Conservation (phyloP, 2,113 vertebrate species). For the Peromyscus polionotus region DNA sequence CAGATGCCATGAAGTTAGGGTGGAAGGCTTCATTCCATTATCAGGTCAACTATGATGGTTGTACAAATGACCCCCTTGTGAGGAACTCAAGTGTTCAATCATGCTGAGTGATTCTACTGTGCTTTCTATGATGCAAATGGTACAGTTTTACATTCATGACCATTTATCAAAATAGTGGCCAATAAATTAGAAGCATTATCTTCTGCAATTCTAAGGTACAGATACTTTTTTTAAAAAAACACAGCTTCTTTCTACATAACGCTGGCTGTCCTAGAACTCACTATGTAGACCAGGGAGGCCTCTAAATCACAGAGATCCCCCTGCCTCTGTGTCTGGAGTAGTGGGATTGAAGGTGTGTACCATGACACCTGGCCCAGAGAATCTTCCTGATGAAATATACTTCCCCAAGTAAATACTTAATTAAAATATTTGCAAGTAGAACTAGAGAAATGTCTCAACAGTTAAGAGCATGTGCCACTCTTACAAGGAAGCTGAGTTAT, state of each 20-base stretch:
- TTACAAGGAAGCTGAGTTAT: not conserved
- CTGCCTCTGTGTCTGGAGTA: not conserved
- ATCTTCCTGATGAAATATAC: not conserved
- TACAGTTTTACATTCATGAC: slow-evolving; percentile 4
- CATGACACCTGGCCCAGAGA: not conserved
- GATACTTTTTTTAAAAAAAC: not conserved
- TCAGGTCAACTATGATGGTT: not conserved
- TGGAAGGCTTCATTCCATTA: not conserved
- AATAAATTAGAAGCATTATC: not conserved
- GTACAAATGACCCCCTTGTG: not conserved
- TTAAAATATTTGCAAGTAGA: not conserved
- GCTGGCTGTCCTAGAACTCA: not conserved
- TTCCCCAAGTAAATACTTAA: not conserved
- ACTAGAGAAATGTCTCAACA: not conserved
- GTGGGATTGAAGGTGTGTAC: not conserved
- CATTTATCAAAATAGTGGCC: not conserved
- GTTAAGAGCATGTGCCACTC: not conserved
- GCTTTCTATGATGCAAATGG: not conserved
- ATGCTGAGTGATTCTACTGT: not conserved
- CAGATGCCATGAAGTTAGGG: slow-evolving; percentile 8
- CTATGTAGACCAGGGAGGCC: not conserved
- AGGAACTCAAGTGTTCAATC: not conserved
- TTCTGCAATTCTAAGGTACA: not conserved
- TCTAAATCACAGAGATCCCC: not conserved
- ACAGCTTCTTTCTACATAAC: not conserved